Evolutionary conservation across 2,888 invertebrate species (phyloP).

Genomic region (Aphidoletes aphidimyza): DNA sequence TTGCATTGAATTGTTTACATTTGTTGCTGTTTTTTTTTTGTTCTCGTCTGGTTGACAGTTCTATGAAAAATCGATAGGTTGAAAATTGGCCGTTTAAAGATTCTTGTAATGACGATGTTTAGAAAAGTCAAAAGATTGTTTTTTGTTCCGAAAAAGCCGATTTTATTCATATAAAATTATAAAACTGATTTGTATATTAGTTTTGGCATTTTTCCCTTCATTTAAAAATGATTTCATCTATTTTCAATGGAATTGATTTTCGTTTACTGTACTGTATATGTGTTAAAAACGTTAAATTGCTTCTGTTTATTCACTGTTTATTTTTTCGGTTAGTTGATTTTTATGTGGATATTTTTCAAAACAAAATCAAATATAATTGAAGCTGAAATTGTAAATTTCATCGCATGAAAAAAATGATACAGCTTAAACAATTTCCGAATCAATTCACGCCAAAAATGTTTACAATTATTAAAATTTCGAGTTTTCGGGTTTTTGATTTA

Average conservation of each 20-base stretch:
- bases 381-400: neutral
- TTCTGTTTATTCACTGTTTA: neutral
- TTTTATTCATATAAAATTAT: slow-evolving; percentile 44
- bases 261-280: neutral
- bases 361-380: too few species aligned
- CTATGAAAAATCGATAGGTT: too few species aligned
- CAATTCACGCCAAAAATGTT: too few species aligned
- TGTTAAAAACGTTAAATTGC: neutral
- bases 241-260: neutral
- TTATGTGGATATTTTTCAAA: too few species aligned
- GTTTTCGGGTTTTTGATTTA: too few species aligned
- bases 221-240: slow-evolving; percentile 1
- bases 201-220: slow-evolving; percentile 47
- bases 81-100: too few species aligned
- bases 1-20: too few species aligned
- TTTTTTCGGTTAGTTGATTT: neutral
- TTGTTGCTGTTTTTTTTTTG: too few species aligned
- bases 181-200: slow-evolving; percentile 17
- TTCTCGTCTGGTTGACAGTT: too few species aligned
- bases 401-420: neutral
- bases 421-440: too few species aligned
- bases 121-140: neutral
- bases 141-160: slow-evolving; percentile 26
- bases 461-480: too few species aligned
- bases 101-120: too few species aligned